Conservation (phyloP, 2,888 invertebrate species). For the Lithophane socia region DNA sequence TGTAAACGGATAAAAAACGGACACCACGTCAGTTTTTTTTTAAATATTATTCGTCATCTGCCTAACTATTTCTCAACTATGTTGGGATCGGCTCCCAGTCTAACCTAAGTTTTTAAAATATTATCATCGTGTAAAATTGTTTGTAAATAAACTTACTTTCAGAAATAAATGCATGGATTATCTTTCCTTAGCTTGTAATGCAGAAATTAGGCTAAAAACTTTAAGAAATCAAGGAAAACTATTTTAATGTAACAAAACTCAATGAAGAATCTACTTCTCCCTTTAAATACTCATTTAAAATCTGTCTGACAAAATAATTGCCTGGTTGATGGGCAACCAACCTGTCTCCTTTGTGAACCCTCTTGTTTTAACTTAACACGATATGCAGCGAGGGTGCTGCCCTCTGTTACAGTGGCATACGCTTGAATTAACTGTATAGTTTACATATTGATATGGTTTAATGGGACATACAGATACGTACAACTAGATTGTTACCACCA, state of each 20-base stretch:
- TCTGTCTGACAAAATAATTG: slow-evolving; percentile 51
- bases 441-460: slow-evolving; percentile 31
- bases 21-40: too few species aligned
- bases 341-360: slow-evolving; percentile 51
- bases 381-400: slow-evolving; percentile 37
- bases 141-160: not conserved
- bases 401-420: slow-evolving; percentile 19
- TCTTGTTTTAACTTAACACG: slow-evolving; percentile 29
- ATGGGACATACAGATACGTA: not conserved
- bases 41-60: too few species aligned
- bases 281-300: slow-evolving; percentile 32
- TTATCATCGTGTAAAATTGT: not conserved
- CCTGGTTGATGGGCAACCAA: slow-evolving; percentile 50
- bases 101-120: not conserved
- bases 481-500: not conserved
- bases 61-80: too few species aligned
- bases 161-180: not conserved
- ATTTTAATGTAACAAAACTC: not conserved
- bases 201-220: not conserved
- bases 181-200: not conserved
- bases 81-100: too few species aligned
- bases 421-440: slow-evolving; percentile 23
- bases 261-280: not conserved
- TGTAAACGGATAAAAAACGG: too few species aligned
- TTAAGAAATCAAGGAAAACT: not conserved